phyloP scores from a whole-genome alignment of 2,888 invertebrate species.

The Caenorhabditis becei region DNA sequence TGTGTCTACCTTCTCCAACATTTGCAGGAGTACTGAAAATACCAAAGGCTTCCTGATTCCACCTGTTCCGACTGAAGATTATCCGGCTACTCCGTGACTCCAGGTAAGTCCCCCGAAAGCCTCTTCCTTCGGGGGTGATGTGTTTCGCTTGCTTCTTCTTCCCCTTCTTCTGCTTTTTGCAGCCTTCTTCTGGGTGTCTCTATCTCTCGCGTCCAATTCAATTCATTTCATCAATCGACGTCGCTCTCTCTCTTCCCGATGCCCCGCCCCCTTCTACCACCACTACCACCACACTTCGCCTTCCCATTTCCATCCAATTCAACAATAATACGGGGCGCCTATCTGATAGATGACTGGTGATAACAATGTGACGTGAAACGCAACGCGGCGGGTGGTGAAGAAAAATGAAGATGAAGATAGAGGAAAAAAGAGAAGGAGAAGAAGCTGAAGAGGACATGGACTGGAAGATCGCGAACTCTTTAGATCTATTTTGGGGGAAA shows the following conservation, averaged over 20 bases:
- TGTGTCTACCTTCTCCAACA: too few species aligned
- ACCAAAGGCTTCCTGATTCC: too few species aligned
- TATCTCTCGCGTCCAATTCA: constrained; percentile 45
- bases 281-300: neutral
- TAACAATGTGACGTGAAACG: constrained; percentile 59
- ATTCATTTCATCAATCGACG: constrained; percentile 54
- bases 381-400: constrained; percentile 21
- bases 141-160: constrained; percentile 5
- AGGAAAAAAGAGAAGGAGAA: constrained; percentile 9
- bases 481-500: neutral
- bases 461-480: constrained; percentile 19
- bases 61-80: too few species aligned
- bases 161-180: constrained; percentile 28
- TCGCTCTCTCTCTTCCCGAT: constrained; percentile 32
- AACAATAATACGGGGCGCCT: constrained; percentile 60
- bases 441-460: constrained; percentile 14
- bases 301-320: constrained; percentile 49
- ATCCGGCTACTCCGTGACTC: neutral
- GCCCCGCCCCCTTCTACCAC: neutral
- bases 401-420: constrained; percentile 9
- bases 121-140: constrained; percentile 1
- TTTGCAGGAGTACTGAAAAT: too few species aligned
- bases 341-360: constrained; percentile 59
- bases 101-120: neutral
- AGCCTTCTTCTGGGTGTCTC: constrained; percentile 24